Percentiles rank a stretch among this genome's conserved stretches.
These are phyloP conservation scores for Zaprionus lineosus DNA, from an alignment of 2,888 invertebrate genomes.

Conservation along the genomic window DNA sequence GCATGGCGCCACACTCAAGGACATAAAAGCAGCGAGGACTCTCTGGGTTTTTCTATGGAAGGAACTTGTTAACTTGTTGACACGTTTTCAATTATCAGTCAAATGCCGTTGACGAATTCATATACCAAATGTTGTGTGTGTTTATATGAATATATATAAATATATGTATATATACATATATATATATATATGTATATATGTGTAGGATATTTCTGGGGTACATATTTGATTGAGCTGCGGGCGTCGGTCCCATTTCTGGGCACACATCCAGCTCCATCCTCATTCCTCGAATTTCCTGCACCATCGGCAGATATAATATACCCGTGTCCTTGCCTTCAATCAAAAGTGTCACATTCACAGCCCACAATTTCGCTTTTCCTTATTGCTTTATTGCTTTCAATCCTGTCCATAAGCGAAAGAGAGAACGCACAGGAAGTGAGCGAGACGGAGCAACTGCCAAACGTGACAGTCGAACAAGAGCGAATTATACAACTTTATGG, in stretches of 20 bases:
- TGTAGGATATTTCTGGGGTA: constrained; percentile 13
- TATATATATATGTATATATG: constrained; percentile 2
- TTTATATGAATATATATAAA: constrained; percentile 1
- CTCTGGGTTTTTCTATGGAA: constrained; percentile 20
- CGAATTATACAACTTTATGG: constrained; percentile 20
- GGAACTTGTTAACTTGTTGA: constrained; percentile 63
- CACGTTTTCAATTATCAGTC: constrained; percentile 78
- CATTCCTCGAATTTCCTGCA: no score
- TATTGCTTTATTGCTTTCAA: constrained; percentile 33
- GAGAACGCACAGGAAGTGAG: no score
- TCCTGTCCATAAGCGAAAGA: no score
- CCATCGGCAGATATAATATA: constrained; percentile 2
- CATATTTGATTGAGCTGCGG: constrained; percentile 43
- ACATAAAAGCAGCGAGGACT: constrained; percentile 27
- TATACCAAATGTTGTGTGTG: not conserved
- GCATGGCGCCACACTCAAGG: constrained; percentile 21
- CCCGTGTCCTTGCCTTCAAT: constrained; percentile 55
- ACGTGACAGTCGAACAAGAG: constrained; percentile 43
- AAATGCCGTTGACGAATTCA: constrained; percentile 51
- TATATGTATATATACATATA: not conserved
- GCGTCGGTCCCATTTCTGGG: not conserved
- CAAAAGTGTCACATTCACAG: constrained; percentile 70
- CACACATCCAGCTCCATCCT: not conserved
- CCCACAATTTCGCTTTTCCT: constrained; percentile 52
- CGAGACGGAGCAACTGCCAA: constrained; percentile 26